A percentile compares a stretch with the other conserved stretches of the same genome.
phyloP scores from a whole-genome alignment of 2,797 vertebrate species.

The Tokudaia muenninki region DNA sequence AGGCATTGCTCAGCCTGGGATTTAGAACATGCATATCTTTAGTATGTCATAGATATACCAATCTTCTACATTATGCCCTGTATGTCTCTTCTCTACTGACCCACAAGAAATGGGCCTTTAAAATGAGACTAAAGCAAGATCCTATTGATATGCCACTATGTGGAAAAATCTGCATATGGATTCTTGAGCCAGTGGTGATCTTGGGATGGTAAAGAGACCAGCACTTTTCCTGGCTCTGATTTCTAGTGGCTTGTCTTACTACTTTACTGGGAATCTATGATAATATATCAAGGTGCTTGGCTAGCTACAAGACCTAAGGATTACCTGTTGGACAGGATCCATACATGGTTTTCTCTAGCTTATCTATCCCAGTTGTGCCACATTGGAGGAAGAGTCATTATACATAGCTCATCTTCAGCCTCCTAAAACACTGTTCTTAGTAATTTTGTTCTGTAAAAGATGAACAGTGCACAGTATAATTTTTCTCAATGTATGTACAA shows the following conservation, averaged over 20 bases:
- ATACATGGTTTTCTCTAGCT: background rate
- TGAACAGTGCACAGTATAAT: background rate
- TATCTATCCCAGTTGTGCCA: no score
- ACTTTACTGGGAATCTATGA: background rate
- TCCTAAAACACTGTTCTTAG: background rate
- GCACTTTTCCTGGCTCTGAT: background rate
- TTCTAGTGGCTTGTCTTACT: background rate
- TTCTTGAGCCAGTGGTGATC: background rate
- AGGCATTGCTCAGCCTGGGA: background rate
- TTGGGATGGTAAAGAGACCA: background rate
- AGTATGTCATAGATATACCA: background rate
- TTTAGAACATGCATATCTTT: background rate
- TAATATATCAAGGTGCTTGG: background rate
- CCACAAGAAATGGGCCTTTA: background rate
- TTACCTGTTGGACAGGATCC: background rate
- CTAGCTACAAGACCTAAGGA: background rate
- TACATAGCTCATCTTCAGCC: background rate
- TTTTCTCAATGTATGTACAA: slow-evolving; percentile 35
- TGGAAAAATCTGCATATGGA: background rate
- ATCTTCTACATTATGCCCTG: background rate
- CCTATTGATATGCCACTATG: no score
- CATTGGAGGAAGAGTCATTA: background rate
- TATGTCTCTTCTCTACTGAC: background rate
- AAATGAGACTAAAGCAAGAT: no score
- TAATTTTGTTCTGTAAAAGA: background rate